These are phyloP conservation scores for Gorilla gorilla DNA, from an alignment of 2,113 vertebrate genomes.

Conservation along the genomic window DNA sequence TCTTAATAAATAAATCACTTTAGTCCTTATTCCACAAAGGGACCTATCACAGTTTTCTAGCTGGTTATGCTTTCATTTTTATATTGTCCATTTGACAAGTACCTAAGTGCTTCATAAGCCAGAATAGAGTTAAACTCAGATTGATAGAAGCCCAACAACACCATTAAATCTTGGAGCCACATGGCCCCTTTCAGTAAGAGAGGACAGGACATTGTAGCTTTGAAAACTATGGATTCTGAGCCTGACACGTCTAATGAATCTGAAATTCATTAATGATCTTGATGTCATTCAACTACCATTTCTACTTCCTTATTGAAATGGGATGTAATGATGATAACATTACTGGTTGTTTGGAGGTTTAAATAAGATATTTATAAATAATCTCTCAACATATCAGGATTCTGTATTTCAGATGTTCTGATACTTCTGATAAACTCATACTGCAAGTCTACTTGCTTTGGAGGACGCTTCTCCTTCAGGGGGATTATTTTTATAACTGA, in stretches of 20 bases:
- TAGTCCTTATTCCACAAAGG: conserved; percentile 24
- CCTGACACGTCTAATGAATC: neutral
- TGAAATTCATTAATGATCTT: neutral
- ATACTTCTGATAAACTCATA: accelerated
- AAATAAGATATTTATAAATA: neutral
- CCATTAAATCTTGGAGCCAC: neutral
- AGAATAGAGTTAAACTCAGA: conserved; percentile 54
- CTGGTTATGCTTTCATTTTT: conserved; percentile 49
- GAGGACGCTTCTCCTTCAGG: neutral
- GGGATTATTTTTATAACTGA: neutral
- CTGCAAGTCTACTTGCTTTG: neutral
- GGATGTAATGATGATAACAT: too few species aligned
- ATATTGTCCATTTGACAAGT: conserved; percentile 58
- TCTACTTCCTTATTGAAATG: neutral
- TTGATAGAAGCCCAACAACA: neutral
- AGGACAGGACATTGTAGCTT: neutral
- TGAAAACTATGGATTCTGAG: neutral
- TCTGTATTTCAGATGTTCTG: accelerated
- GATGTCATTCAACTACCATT: neutral
- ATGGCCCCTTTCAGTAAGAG: neutral
- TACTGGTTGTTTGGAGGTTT: too few species aligned
- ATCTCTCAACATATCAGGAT: neutral
- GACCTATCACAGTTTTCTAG: conserved; percentile 1
- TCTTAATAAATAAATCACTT: conserved; percentile 75
- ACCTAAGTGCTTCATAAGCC: conserved; percentile 35